A percentile compares a stretch with the other conserved stretches of the same genome.
Conservation (phyloP, 2,113 vertebrate genomes). For the Grallaria varia region DNA sequence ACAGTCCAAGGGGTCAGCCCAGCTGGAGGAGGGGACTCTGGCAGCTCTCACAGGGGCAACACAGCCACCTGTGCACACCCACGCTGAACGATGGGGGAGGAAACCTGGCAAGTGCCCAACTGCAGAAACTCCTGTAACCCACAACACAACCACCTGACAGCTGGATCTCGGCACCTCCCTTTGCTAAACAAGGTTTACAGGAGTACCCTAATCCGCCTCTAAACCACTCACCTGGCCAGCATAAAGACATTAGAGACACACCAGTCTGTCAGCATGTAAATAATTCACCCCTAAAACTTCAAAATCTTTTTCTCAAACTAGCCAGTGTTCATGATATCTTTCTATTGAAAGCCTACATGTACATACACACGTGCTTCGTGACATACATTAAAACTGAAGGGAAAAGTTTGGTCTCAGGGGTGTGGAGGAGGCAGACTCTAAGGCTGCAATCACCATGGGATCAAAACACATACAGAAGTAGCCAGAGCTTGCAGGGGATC, state of each 20-base stretch:
- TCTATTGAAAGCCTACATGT: not conserved
- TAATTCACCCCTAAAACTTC: not conserved
- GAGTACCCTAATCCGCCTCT: not conserved
- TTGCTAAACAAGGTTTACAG: not conserved
- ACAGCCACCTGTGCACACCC: not conserved
- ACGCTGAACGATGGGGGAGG: fast-evolving
- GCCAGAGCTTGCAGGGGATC: not conserved
- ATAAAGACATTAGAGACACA: not conserved
- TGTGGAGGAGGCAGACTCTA: not conserved
- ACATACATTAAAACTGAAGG: not conserved
- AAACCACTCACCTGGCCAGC: not conserved
- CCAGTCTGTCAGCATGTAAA: not conserved
- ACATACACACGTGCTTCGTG: not conserved
- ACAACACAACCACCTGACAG: not conserved
- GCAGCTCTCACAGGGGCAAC: not conserved
- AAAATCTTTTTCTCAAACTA: not conserved
- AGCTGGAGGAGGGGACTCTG: not conserved
- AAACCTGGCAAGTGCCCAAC: fast-evolving
- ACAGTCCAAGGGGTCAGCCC: not conserved
- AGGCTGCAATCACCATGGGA: constrained; percentile 14
- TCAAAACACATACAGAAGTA: constrained; percentile 48
- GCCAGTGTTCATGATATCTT: not conserved
- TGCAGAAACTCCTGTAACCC: not conserved
- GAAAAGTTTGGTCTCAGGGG: not conserved
- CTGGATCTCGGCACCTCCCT: not conserved